phyloP scores from a whole-genome alignment of 2,797 vertebrate genomes.

The Etheostoma perlongum region DNA sequence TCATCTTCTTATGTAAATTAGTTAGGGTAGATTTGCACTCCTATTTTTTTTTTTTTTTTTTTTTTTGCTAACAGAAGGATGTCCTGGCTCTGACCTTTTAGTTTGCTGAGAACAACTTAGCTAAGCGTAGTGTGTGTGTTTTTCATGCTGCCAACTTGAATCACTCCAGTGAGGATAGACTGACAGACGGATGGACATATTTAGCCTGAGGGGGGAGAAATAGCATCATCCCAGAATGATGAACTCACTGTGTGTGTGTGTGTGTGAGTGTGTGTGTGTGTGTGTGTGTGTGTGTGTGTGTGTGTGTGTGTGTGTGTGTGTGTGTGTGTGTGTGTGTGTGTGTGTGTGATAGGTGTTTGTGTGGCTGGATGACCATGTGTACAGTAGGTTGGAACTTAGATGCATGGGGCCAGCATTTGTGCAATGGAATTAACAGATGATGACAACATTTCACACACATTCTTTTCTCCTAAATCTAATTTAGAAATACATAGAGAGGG shows the following conservation, averaged over 20 bases:
- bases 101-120: constrained; percentile 64
- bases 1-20: constrained; percentile 24
- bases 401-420: constrained; percentile 44
- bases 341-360: neutral
- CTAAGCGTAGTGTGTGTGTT: constrained; percentile 64
- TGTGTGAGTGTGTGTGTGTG: neutral
- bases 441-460: constrained; percentile 53
- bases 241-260: constrained; percentile 40
- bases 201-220: constrained; percentile 66
- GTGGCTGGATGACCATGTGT: neutral
- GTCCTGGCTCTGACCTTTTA: constrained; percentile 75
- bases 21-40: constrained; percentile 29
- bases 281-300: constrained; percentile 3
- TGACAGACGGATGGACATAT: constrained; percentile 77
- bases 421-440: constrained; percentile 58
- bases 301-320: constrained; percentile 3
- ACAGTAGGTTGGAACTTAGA: constrained; percentile 34
- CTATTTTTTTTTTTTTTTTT: constrained; percentile 16
- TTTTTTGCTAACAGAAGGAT: constrained; percentile 44
- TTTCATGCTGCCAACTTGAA: constrained; percentile 70
- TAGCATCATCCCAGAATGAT: constrained; percentile 64
- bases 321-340: constrained; percentile 10
- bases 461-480: constrained; percentile 50
- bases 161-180: constrained; percentile 68
- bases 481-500: constrained; percentile 42